Evolutionary conservation across 2,888 invertebrate species (phyloP).

Genomic region (Gymnosoma rotundatum): DNA sequence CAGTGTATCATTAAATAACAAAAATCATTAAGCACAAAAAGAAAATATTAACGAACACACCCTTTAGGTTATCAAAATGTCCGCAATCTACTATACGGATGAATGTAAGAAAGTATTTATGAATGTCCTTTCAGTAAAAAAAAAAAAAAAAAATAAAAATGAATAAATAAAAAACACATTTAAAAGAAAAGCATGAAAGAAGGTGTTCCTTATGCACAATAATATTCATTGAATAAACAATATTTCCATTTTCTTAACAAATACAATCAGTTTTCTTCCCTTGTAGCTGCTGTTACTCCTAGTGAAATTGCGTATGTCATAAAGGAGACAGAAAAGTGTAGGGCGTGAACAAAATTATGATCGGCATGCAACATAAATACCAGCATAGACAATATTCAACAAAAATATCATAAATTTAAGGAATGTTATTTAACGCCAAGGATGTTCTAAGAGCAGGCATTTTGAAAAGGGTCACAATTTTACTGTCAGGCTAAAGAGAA

Average conservation of each 20-base stretch:
- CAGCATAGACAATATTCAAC: constrained; percentile 17
- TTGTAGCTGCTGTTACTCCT: constrained; percentile 10
- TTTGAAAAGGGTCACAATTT: constrained; percentile 26
- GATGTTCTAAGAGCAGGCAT: background rate
- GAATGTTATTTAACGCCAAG: constrained; percentile 26
- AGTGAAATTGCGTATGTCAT: constrained; percentile 67
- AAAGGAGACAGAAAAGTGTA: constrained; percentile 64
- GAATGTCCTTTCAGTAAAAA: constrained; percentile 28
- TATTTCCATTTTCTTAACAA: constrained; percentile 45
- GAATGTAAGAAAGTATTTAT: constrained; percentile 45
- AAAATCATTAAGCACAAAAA: constrained; percentile 51
- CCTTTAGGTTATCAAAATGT: constrained; percentile 57
- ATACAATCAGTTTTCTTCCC: constrained; percentile 21
- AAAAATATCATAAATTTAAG: constrained; percentile 54
- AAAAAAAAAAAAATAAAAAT: constrained; percentile 1
- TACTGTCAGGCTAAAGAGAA: constrained; percentile 10
- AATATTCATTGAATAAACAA: constrained; percentile 41
- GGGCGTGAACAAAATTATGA: constrained; percentile 68
- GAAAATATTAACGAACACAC: constrained; percentile 57
- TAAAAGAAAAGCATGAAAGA: constrained; percentile 2
- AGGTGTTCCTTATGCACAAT: constrained; percentile 57
- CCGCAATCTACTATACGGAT: constrained; percentile 34
- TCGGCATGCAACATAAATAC: constrained; percentile 62
- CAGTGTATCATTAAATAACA: constrained; percentile 43
- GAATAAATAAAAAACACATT: background rate